Conservation (phyloP, 2,888 invertebrate species). For the Blera fallax region DNA sequence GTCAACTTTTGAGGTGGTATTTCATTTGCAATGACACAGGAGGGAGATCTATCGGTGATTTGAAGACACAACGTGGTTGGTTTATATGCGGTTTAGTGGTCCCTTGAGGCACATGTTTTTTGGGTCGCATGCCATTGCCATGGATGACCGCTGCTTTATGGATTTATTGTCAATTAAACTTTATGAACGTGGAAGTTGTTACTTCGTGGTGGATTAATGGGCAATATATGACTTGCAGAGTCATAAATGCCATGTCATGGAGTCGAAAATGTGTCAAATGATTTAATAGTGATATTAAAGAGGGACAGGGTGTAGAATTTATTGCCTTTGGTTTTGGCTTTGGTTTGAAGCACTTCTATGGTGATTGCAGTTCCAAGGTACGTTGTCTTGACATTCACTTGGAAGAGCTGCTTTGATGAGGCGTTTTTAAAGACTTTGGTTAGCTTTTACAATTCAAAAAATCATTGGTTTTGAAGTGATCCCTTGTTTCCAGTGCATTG, state of each 20-base stretch:
- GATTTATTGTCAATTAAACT: conserved; percentile 59
- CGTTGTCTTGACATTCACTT: no score
- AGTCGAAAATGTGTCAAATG: conserved; percentile 18
- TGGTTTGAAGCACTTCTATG: no score
- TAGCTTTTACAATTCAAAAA: no score
- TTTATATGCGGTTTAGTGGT: conserved; percentile 8
- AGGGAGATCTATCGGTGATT: conserved; percentile 27
- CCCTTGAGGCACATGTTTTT: conserved; percentile 8
- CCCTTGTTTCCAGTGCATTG: no score
- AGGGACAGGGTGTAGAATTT: neutral
- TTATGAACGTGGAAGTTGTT: conserved; percentile 55
- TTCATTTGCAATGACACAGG: conserved; percentile 9
- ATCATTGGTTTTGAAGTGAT: no score
- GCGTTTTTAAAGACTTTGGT: no score
- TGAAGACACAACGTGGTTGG: conserved; percentile 16
- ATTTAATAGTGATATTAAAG: conserved; percentile 1
- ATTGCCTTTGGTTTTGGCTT: neutral
- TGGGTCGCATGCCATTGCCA: neutral
- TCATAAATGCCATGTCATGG: conserved; percentile 42
- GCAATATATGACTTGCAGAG: conserved; percentile 27
- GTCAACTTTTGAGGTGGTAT: conserved; percentile 33
- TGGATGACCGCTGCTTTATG: conserved; percentile 11
- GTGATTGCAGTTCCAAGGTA: no score
- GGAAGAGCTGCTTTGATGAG: no score
- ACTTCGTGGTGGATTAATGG: conserved; percentile 28